Evolutionary conservation across 23 tunicate species (phyloP).

Genomic region (Trididemnum miniatum): DNA sequence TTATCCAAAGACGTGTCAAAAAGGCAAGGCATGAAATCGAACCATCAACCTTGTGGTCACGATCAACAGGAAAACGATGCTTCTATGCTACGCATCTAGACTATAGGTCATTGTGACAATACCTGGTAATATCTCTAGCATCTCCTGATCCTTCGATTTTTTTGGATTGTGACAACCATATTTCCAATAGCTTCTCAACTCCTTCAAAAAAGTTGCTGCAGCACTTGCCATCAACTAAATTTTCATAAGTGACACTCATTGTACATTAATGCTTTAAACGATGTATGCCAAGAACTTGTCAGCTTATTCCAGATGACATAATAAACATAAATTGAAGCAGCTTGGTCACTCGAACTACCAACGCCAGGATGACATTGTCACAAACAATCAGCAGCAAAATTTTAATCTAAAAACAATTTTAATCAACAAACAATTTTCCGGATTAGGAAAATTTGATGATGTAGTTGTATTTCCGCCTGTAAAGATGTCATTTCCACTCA

Average conservation of each 20-base stretch:
- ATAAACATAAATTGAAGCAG: neutral
- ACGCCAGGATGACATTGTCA: slow-evolving; percentile 10
- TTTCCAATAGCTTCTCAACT: slow-evolving; percentile 87
- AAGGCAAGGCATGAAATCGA: too few species aligned
- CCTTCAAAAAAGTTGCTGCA: slow-evolving; percentile 81
- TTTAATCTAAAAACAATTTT: too few species aligned
- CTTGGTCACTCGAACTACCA: neutral
- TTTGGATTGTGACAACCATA: slow-evolving; percentile 66
- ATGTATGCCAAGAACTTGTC: slow-evolving; percentile 3
- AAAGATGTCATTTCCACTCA: too few species aligned
- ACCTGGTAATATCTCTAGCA: slow-evolving; percentile 61
- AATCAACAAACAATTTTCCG: too few species aligned
- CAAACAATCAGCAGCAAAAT: too few species aligned
- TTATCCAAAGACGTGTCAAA: too few species aligned
- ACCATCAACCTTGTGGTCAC: too few species aligned
- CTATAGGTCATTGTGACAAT: too few species aligned
- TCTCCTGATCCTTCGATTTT: slow-evolving; percentile 49
- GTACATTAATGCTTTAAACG: neutral
- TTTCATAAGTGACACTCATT: neutral
- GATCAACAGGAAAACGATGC: too few species aligned
- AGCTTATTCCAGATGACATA: slow-evolving; percentile 20
- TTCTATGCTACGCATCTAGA: too few species aligned
- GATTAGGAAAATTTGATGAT: too few species aligned
- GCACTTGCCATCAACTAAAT: neutral
- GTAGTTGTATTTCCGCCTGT: too few species aligned